Conservation (phyloP, 2,113 vertebrate genomes). For the Bombycilla garrulus region DNA sequence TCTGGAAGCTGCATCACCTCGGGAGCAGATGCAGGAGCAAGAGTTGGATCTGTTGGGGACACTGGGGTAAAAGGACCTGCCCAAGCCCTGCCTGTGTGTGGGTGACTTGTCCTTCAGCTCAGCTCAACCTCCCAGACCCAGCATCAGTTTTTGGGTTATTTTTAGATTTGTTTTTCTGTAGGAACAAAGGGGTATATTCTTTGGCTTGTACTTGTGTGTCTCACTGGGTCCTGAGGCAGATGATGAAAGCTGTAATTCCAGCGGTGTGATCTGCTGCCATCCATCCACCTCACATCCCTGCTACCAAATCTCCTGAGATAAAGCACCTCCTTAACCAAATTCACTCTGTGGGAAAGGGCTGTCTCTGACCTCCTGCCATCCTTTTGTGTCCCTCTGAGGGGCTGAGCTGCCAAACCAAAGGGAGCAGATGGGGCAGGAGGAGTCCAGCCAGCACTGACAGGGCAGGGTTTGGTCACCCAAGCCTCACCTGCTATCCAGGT, state of each 20-base stretch:
- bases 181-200: not conserved
- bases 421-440: not conserved
- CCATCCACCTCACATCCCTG: not conserved
- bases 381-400: fast-evolving
- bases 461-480: not conserved
- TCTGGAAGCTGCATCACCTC: not conserved
- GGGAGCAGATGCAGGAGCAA: not conserved
- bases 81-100: not conserved
- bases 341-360: not conserved
- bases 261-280: not conserved
- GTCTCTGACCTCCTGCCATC: not conserved
- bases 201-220: not conserved
- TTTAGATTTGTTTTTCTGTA: not conserved
- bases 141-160: not conserved
- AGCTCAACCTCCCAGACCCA: not conserved
- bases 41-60: not conserved
- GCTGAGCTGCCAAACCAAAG: not conserved
- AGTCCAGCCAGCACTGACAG: not conserved
- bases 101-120: not conserved
- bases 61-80: not conserved
- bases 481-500: not conserved
- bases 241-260: not conserved
- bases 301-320: not conserved
- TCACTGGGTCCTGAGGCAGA: not conserved
- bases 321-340: not conserved